phyloP scores from a whole-genome alignment of 2,113 vertebrate species.

The Hippoglossus stenolepis region DNA sequence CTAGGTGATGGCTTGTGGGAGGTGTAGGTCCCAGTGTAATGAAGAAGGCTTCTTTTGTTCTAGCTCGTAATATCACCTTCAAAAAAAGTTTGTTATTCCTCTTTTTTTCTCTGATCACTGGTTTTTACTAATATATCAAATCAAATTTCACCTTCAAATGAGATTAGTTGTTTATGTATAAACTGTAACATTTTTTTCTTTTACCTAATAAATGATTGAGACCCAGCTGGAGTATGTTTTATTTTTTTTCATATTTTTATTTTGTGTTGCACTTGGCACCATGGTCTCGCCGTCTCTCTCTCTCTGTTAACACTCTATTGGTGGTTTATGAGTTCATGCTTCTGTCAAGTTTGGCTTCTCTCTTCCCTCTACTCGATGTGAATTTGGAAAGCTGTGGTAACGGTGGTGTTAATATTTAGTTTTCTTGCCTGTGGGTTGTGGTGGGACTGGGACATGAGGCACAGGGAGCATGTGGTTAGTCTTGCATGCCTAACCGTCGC shows the following conservation, averaged over 20 bases:
- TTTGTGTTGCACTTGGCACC: conserved; percentile 23
- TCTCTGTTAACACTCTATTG: conserved; percentile 54
- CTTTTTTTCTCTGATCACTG: conserved; percentile 73
- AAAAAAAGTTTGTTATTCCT: conserved; percentile 62
- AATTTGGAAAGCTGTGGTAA: conserved; percentile 74
- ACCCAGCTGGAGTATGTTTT: conserved; percentile 57
- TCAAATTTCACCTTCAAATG: conserved; percentile 83
- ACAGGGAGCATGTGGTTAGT: conserved; percentile 49
- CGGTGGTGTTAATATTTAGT: conserved; percentile 59
- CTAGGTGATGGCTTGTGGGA: conserved; percentile 79
- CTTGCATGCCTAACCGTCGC: conserved; percentile 44
- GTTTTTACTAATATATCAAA: conserved; percentile 92
- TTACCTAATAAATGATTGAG: conserved; percentile 93
- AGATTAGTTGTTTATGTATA: conserved; percentile 89
- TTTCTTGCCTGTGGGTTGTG: conserved; percentile 68
- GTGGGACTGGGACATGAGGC: conserved; percentile 53
- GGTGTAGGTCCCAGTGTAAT: conserved; percentile 77
- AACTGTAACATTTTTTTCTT: conserved; percentile 91
- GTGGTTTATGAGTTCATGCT: conserved; percentile 7
- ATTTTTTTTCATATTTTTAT: conserved; percentile 1
- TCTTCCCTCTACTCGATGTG: conserved; percentile 17
- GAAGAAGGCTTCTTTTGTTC: conserved; percentile 78
- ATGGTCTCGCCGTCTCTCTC: conserved; percentile 13
- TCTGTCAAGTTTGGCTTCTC: conserved; percentile 68
- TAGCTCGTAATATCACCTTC: conserved; percentile 74